A percentile compares a stretch with the other conserved stretches of the same genome.
Conservation (phyloP, 2,113 vertebrate genomes). For the Misgurnus mizolepis region DNA sequence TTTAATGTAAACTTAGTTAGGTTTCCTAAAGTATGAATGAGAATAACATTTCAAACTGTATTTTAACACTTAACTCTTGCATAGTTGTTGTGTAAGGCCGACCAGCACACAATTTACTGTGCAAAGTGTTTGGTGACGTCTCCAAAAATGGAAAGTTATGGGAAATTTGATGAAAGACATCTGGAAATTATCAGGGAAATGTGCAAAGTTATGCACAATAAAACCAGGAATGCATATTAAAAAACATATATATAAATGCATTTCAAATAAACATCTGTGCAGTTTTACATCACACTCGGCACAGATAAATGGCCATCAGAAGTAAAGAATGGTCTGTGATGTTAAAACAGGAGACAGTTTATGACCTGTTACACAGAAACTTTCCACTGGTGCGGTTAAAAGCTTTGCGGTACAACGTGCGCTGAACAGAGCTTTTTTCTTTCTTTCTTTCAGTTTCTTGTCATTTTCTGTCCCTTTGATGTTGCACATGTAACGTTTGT, state of each 20-base stretch:
- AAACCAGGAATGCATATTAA: background rate
- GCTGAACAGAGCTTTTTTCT: conserved; percentile 40
- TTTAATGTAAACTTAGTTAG: no score
- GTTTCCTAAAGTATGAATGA: no score
- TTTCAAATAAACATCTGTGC: no score
- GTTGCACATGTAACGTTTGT: conserved; percentile 52
- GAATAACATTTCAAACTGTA: no score
- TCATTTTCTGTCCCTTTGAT: conserved; percentile 45
- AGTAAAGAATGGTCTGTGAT: background rate
- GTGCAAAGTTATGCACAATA: no score
- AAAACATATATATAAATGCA: background rate
- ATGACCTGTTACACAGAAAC: conserved; percentile 39
- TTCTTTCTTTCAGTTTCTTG: conserved; percentile 43
- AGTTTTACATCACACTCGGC: background rate
- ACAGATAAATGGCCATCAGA: conserved; percentile 17
- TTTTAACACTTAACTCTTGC: no score
- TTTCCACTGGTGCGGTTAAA: conserved; percentile 49
- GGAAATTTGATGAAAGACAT: no score
- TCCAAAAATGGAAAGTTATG: no score
- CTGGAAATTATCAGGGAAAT: no score
- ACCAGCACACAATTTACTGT: no score
- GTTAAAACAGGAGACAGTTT: conserved; percentile 31
- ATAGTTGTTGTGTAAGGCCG: no score
- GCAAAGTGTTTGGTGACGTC: no score
- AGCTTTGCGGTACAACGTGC: conserved; percentile 56